Percentiles rank a stretch among this genome's conserved stretches.
phyloP scores from a whole-genome alignment of 2,888 invertebrate genomes.

The Leptodirus hochenwartii region DNA sequence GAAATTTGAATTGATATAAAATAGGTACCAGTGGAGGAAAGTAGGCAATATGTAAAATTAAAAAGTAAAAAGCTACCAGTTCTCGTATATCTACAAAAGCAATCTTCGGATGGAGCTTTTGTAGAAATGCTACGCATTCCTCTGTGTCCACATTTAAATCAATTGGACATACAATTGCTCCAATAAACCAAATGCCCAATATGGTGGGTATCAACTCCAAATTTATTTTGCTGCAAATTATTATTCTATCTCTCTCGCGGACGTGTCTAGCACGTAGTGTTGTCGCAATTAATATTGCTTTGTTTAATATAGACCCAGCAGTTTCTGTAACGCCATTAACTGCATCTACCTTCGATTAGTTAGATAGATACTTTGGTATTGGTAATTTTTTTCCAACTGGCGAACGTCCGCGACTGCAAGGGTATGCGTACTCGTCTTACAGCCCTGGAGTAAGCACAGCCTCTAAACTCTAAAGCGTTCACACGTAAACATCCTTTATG shows the following conservation, averaged over 20 bases:
- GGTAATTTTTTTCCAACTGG: not conserved
- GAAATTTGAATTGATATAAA: too few species aligned
- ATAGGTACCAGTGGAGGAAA: too few species aligned
- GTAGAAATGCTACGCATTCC: slow-evolving; percentile 16
- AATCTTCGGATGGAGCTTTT: slow-evolving; percentile 19
- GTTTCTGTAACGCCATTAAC: slow-evolving; percentile 19
- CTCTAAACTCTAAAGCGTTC: too few species aligned
- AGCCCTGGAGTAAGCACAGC: too few species aligned
- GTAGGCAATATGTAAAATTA: too few species aligned
- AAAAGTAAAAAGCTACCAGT: not conserved
- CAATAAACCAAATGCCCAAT: slow-evolving; percentile 18
- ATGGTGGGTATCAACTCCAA: slow-evolving; percentile 20
- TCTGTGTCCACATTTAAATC: slow-evolving; percentile 16
- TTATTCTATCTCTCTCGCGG: slow-evolving; percentile 17
- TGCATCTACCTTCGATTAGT: slow-evolving; percentile 18
- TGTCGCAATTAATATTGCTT: slow-evolving; percentile 18
- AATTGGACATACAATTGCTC: slow-evolving; percentile 20
- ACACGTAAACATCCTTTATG: too few species aligned
- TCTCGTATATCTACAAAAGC: slow-evolving; percentile 18
- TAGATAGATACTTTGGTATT: not conserved
- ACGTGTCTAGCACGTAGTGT: slow-evolving; percentile 17
- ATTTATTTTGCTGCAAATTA: slow-evolving; percentile 19
- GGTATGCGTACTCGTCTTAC: too few species aligned
- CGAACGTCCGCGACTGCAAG: too few species aligned
- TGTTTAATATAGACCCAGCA: slow-evolving; percentile 18